Conservation (phyloP, 2,113 vertebrate species). For the Caloenas nicobarica region DNA sequence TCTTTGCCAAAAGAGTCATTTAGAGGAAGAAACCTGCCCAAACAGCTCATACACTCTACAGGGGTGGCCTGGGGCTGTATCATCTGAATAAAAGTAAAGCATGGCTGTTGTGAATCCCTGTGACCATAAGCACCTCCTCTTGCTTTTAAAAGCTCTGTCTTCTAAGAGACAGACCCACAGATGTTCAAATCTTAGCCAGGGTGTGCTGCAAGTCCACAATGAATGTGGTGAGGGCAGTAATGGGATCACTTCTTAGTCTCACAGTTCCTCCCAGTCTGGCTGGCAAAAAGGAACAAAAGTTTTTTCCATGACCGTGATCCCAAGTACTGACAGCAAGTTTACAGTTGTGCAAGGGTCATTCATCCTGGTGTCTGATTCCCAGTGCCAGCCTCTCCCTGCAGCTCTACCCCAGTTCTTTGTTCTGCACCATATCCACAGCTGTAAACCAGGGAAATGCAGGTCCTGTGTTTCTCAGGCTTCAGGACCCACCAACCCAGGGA, state of each 20-base stretch:
- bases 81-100: neutral
- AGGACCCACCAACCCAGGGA: neutral
- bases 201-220: neutral
- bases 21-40: neutral
- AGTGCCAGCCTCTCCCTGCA: neutral
- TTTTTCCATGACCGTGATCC: neutral
- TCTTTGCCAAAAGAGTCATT: neutral
- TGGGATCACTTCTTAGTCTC: neutral
- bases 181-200: neutral
- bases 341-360: neutral
- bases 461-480: conserved; percentile 13
- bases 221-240: neutral
- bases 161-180: neutral
- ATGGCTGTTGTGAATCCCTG: neutral
- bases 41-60: neutral
- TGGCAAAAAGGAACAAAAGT: neutral
- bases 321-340: neutral
- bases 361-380: neutral
- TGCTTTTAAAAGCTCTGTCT: neutral
- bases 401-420: neutral
- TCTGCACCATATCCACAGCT: neutral
- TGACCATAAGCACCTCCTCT: neutral
- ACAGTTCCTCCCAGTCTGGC: neutral
- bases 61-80: neutral
- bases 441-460: neutral